A percentile compares a stretch with the other conserved stretches of the same genome.
Conservation (phyloP, 2,797 vertebrate species). For the Scyliorhinus canicula region DNA sequence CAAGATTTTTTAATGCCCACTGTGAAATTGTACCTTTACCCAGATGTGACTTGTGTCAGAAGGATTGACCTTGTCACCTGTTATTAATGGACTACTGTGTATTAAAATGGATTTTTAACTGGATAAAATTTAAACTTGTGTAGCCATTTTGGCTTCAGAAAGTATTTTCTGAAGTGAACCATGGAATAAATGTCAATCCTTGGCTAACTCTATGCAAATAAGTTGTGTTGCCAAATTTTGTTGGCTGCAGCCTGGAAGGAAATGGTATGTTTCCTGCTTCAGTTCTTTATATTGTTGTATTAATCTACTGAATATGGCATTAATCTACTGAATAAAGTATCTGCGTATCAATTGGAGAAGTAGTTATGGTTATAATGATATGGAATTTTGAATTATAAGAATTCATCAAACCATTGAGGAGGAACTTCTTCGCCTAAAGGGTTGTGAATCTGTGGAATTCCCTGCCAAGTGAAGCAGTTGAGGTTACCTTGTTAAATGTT, state of each 20-base stretch:
- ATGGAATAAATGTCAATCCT: background rate
- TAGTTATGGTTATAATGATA: background rate
- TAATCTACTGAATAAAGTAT: too few species aligned
- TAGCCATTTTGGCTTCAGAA: background rate
- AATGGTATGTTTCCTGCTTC: background rate
- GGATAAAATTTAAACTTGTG: background rate
- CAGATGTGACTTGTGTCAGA: background rate
- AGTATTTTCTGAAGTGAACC: background rate
- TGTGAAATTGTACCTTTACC: background rate
- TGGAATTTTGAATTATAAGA: background rate
- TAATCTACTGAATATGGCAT: background rate
- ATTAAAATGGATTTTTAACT: slow-evolving; percentile 17
- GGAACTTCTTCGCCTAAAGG: too few species aligned
- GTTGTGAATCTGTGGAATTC: too few species aligned
- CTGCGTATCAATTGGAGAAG: background rate
- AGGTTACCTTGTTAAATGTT: too few species aligned
- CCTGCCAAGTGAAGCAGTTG: too few species aligned
- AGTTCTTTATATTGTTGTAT: background rate
- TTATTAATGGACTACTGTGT: background rate
- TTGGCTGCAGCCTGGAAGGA: background rate
- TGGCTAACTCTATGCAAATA: background rate
- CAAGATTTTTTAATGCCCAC: background rate
- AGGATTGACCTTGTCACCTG: background rate
- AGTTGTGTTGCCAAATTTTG: slow-evolving; percentile 10
- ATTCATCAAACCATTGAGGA: background rate